Evolutionary conservation across 2,888 invertebrate genomes (phyloP).

Genomic region (Leucania comma): DNA sequence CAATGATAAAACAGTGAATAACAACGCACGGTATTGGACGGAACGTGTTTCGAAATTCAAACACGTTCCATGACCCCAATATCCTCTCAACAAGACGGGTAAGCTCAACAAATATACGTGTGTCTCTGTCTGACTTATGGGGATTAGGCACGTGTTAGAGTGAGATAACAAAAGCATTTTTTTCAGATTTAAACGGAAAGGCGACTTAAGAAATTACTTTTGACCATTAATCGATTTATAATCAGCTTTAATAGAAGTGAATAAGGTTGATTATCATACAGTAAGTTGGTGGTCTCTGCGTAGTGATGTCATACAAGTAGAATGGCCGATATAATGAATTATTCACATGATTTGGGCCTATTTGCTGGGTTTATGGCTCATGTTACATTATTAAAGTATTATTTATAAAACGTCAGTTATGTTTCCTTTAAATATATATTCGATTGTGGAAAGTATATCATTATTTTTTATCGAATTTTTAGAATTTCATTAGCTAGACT

Average conservation of each 20-base stretch:
- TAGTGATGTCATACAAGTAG: slow-evolving; percentile 73
- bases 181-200: slow-evolving; percentile 72
- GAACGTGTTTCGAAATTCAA: slow-evolving; percentile 89
- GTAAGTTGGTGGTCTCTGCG: slow-evolving; percentile 17
- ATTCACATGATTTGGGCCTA: slow-evolving; percentile 75
- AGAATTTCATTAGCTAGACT: background rate
- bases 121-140: slow-evolving; percentile 77
- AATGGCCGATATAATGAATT: slow-evolving; percentile 78
- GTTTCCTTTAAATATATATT: slow-evolving; percentile 41
- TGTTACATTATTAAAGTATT: slow-evolving; percentile 50
- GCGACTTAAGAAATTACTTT: slow-evolving; percentile 76
- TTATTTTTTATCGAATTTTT: slow-evolving; percentile 22
- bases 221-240: slow-evolving; percentile 66
- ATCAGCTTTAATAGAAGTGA: slow-evolving; percentile 65
- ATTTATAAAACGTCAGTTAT: slow-evolving; percentile 46
- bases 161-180: slow-evolving; percentile 73
- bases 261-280: slow-evolving; percentile 55
- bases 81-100: slow-evolving; percentile 73
- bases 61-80: slow-evolving; percentile 89
- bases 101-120: slow-evolving; percentile 70
- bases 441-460: background rate
- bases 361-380: slow-evolving; percentile 56
- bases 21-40: slow-evolving; percentile 87
- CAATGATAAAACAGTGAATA: slow-evolving; percentile 82
- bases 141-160: slow-evolving; percentile 69